Conservation (phyloP, 2,888 invertebrate genomes). For the Schizaphis graminum region DNA sequence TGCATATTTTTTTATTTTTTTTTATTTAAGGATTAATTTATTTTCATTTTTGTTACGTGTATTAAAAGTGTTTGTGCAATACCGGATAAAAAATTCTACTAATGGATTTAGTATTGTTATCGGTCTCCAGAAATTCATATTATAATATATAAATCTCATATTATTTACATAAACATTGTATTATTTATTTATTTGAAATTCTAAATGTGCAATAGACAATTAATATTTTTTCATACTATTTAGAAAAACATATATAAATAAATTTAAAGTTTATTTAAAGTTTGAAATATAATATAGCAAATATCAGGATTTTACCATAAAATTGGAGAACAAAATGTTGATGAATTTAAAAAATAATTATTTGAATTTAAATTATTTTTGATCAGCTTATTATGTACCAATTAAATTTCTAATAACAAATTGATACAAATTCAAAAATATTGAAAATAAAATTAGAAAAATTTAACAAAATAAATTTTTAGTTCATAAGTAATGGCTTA, state of each 20-base stretch:
- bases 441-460: neutral
- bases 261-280: neutral
- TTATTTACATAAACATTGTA: slow-evolving; percentile 46
- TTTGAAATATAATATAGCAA: neutral
- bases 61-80: slow-evolving; percentile 57
- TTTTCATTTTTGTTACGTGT: slow-evolving; percentile 55
- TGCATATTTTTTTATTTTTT: slow-evolving; percentile 42
- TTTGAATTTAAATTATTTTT: neutral
- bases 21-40: slow-evolving; percentile 54
- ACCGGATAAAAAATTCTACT: slow-evolving; percentile 35
- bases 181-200: slow-evolving; percentile 45
- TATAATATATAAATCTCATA: slow-evolving; percentile 48
- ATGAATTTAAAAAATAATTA: slow-evolving; percentile 25
- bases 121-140: slow-evolving; percentile 37
- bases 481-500: slow-evolving; percentile 70
- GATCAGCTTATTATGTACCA: neutral
- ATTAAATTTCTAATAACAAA: neutral
- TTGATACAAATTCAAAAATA: neutral
- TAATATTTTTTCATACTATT: neutral
- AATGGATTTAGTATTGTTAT: slow-evolving; percentile 43
- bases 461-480: neutral
- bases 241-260: neutral
- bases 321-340: neutral
- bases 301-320: neutral
- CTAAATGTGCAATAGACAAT: slow-evolving; percentile 7